Base-by-base conservation (phyloP, 2,797 vertebrate species). In the Arctocebus calabarensis region DNA sequence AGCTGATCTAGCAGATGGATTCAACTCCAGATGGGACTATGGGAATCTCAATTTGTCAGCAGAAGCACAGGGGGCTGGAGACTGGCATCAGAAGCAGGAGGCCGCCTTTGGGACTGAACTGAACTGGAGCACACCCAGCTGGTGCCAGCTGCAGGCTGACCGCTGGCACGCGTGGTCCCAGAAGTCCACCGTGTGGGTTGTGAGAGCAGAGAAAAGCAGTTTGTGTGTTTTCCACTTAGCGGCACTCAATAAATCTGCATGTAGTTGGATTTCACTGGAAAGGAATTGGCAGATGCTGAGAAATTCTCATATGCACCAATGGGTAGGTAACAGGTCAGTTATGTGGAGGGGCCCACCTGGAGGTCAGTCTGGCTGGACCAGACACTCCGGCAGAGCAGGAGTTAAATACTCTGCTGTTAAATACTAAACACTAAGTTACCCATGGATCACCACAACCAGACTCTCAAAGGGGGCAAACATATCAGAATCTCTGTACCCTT, bases 281-380 rank as follows among this genome's bases (percentile, higher is more conserved):
- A 71, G 29, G 32, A 59, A 27, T 0, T 13, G 37, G 16, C 7
- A 6, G 40, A 14, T 11, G 55, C 13, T 20, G 20, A 13, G 62
- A 22, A 32, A 45, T 12, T 22, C 32, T 11, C 7, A 0, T 0
- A 5, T 0, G 16, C 5, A 1, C 25, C 20, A 3, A 43, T 13
- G 7, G 10, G 37, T 27, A 3, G 2, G 0, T 20, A 17, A 32
- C 25, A 55, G 55, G 22, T 14, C 34, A 92, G 32, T 3, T 3
- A 22, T 5, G 37, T 27, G 13, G 25, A 22, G 25, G 32, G 17
- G 7, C 25, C 43, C 0, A 2, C 4, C 14, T 7, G 13, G 1
- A 62, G 16, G 62, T n/a, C 71, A 14, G 55, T 3, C 1, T 32
- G 23, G n/a, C 5, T 61, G 55, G 68, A 22, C 85, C 55, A 2